Conservation (phyloP, 2,888 invertebrate species). For the Heliconius hortense region DNA sequence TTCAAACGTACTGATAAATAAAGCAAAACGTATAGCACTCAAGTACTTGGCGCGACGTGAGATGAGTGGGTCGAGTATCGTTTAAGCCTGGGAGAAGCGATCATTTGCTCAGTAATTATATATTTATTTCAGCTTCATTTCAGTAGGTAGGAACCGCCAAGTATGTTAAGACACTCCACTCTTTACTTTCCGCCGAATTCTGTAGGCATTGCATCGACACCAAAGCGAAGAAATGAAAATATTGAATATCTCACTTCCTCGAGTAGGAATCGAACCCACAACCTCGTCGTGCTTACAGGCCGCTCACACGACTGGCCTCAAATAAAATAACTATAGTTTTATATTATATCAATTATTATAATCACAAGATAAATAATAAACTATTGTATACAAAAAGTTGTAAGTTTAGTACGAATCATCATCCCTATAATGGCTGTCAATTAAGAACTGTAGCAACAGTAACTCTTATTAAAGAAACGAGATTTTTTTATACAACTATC, state of each 20-base stretch:
- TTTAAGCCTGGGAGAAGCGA: constrained; percentile 2
- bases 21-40: neutral
- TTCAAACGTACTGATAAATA: constrained; percentile 10
- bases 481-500: constrained; percentile 10
- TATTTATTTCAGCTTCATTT: neutral
- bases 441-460: constrained; percentile 2
- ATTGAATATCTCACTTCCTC: too few relatives aligned
- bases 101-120: constrained; percentile 5
- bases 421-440: constrained; percentile 5
- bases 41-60: constrained; percentile 11
- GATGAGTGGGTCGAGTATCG: constrained; percentile 9
- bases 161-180: too few relatives aligned
- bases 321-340: too few relatives aligned
- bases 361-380: too few relatives aligned
- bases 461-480: constrained; percentile 12
- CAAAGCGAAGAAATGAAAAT: too few relatives aligned
- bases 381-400: neutral
- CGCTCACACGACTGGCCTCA: too few relatives aligned
- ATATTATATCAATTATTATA: too few relatives aligned
- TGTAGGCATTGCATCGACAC: too few relatives aligned
- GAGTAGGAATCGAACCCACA: too few relatives aligned
- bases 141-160: too few relatives aligned
- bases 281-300: too few relatives aligned
- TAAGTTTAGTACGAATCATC: neutral
- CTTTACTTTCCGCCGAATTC: too few relatives aligned